Conservation (phyloP, 2,888 invertebrate species). For the Leucophora obtusa region DNA sequence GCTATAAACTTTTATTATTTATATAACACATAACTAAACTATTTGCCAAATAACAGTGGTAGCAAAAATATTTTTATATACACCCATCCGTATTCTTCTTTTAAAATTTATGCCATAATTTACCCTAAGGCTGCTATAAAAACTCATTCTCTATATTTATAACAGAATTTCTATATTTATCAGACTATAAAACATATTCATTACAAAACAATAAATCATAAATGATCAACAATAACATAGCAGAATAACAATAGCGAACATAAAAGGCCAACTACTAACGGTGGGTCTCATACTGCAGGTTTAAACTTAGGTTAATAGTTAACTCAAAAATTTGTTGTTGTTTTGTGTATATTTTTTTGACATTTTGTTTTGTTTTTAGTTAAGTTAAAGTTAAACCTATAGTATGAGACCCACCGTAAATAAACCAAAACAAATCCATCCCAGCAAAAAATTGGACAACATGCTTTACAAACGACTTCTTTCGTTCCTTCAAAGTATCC, state of each 20-base stretch:
- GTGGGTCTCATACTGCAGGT: too few species aligned
- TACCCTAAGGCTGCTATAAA: slow-evolving; percentile 27
- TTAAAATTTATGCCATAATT: slow-evolving; percentile 41
- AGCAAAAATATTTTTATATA: not conserved
- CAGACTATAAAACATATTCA: slow-evolving; percentile 47
- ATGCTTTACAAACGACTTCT: too few species aligned
- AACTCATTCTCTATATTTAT: slow-evolving; percentile 8
- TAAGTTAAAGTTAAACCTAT: too few species aligned
- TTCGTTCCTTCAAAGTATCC: too few species aligned
- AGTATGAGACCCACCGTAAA: too few species aligned
- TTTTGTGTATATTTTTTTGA: too few species aligned
- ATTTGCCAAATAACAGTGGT: slow-evolving; percentile 27
- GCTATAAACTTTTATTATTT: not conserved
- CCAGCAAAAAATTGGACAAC: too few species aligned
- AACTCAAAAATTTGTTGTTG: too few species aligned
- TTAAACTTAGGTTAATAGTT: too few species aligned
- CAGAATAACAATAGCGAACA: not conserved
- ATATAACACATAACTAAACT: slow-evolving; percentile 24
- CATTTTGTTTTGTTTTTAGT: too few species aligned
- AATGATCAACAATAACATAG: slow-evolving; percentile 52
- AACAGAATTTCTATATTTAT: slow-evolving; percentile 29
- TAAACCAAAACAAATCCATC: slow-evolving; percentile 21
- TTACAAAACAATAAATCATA: slow-evolving; percentile 55
- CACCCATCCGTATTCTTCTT: not conserved
- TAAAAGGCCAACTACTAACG: slow-evolving; percentile 21